These are phyloP conservation scores for Sakesphorus luctuosus DNA, from an alignment of 2,113 vertebrate genomes.

Conservation along the genomic window DNA sequence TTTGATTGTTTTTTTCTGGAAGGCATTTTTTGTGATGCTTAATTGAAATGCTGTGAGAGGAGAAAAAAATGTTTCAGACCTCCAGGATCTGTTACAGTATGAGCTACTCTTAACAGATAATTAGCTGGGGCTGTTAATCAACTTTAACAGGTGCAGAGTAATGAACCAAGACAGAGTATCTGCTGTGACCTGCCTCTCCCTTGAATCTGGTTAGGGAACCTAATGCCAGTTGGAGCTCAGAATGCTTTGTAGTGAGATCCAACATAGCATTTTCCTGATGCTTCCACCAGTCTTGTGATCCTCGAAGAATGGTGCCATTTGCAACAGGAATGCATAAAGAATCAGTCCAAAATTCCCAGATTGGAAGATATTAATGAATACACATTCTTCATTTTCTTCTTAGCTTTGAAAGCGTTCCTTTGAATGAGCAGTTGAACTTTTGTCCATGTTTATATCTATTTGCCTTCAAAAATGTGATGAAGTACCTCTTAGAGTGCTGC, in stretches of 20 bases:
- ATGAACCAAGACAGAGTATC: conserved; percentile 78
- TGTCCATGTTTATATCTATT: neutral
- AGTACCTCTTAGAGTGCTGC: neutral
- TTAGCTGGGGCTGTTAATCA: conserved; percentile 79
- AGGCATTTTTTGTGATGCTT: conserved; percentile 36
- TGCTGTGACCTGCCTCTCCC: conserved; percentile 70
- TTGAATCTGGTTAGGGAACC: conserved; percentile 67
- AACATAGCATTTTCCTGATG: conserved; percentile 8
- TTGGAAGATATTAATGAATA: conserved; percentile 26
- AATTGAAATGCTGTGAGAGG: conserved; percentile 72
- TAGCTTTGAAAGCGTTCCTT: neutral
- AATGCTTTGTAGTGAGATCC: conserved; percentile 25
- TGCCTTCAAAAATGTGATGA: conserved; percentile 14
- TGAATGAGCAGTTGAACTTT: neutral
- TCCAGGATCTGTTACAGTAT: conserved; percentile 68
- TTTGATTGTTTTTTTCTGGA: neutral
- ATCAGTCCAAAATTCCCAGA: neutral
- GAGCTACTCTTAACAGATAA: conserved; percentile 76
- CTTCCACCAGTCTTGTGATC: conserved; percentile 42
- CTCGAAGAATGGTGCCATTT: conserved; percentile 46
- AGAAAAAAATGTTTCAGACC: conserved; percentile 71
- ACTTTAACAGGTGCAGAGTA: conserved; percentile 81
- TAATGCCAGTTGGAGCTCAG: conserved; percentile 24
- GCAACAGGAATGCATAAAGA: conserved; percentile 11
- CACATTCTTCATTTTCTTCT: neutral